These are phyloP conservation scores for Scolanthus callimorphus DNA, from an alignment of 92 coral and sea anemone species.

Conservation along the genomic window DNA sequence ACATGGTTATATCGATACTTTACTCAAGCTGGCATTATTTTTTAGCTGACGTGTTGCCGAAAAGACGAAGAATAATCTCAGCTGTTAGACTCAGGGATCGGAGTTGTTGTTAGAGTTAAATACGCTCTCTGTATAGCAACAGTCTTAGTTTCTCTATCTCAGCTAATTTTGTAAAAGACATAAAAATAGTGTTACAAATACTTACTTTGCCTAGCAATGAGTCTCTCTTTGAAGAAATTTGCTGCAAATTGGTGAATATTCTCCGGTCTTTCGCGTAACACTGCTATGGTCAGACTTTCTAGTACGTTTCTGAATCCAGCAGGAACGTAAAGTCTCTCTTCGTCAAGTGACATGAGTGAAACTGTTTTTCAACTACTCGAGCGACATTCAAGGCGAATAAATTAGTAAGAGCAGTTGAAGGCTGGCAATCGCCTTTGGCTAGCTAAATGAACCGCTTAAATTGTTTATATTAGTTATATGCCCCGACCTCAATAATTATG, in stretches of 20 bases:
- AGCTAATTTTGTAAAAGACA: not conserved
- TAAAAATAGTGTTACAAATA: no score
- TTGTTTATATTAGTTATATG: not conserved
- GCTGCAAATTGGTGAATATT: conserved; percentile 86
- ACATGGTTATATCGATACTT: no score
- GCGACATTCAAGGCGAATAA: no score
- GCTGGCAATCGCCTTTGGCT: not conserved
- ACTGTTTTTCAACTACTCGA: no score
- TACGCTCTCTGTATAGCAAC: no score
- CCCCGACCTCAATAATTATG: not conserved
- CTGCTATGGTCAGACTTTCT: conserved; percentile 79
- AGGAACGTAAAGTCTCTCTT: conserved; percentile 57
- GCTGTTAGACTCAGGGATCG: no score
- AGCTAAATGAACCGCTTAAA: not conserved
- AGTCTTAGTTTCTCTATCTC: no score
- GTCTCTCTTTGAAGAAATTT: conserved; percentile 67
- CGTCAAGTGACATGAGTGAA: conserved; percentile 5
- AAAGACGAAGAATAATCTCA: no score
- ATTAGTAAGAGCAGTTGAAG: no score
- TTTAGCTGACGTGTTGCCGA: no score
- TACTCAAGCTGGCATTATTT: no score
- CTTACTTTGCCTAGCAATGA: conserved; percentile 76
- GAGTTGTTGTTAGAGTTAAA: no score
- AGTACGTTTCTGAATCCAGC: conserved; percentile 85
- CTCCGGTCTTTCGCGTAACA: conserved; percentile 76